Evolutionary conservation across 2,888 invertebrate species (phyloP), one percentile per base, ranked within the genome.

Genomic region (Iselma pallidipennis): DNA sequence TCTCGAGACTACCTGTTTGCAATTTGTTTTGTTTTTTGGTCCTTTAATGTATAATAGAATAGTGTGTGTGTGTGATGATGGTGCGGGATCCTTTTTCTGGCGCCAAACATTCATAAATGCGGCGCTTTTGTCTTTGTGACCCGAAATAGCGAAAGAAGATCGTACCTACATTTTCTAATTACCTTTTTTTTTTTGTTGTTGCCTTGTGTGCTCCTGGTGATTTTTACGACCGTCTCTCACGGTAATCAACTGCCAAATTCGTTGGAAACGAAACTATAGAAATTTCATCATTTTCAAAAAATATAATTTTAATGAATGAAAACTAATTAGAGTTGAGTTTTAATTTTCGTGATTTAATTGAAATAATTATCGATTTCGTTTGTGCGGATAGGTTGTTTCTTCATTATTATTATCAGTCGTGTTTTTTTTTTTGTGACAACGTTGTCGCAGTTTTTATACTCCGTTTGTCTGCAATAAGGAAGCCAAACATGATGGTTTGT

Each of bases 401-500:
- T 12, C 29, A 29, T 29, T 1, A 29, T 64, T 50, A 37, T 59
- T 63, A 50, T 55, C 19, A 50, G 52, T 42, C 51, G 52, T 48
- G 53, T 57, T 51, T 58, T 67, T 60, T 60, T 52, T 53, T 28
- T 62, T 53, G 57, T 64, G 61, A 51, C 49, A 57, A 60, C 61
- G 71, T 72, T 72, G 71, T 70, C 66, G 21, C 45, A 45, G 21
- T 2, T 6, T 45, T 12, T 70, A 68, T 71, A 74, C 74, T 74
- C 73, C 72, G 74, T 77, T 74, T 45, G 45, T 68, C 68, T 68
- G 72, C 74, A 72, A 76, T 73, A 67, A 78, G 78, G 78, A 78
- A 79, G 75, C 76, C 70, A 45, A 16, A 69, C 69, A 63, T 67
- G 68, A 65, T 73, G 69, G 66, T 74, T 76, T 69, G 73, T 79